Evolutionary conservation across 2,113 vertebrate species (phyloP), one percentile per base, ranked within the genome.

Genomic region (Pomatostomus ruficeps): DNA sequence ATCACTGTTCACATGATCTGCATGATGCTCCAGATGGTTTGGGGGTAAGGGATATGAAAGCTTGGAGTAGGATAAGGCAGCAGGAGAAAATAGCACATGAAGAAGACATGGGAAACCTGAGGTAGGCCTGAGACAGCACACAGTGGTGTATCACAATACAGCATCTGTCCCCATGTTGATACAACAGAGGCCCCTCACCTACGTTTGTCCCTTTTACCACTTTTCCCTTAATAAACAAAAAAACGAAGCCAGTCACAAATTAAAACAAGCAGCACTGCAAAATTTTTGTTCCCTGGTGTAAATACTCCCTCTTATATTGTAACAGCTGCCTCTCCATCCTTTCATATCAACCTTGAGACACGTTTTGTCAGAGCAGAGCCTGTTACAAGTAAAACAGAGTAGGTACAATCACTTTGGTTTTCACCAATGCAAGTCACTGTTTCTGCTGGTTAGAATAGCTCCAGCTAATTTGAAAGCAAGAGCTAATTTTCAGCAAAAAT

Each of bases 141-240:
- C 20, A 43, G 23, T 26, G 33, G 5, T 36, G 9, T 21, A 38
- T 61, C n/a, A 58, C 29, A 78, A 9, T 1, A 10, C 10, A 85
- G 45, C 0, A 2, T 36, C 49, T 79, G 73, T 63, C 38, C 12
- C 14, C 1, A 1, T 0, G 0, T 4, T 72, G 22, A 33, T 54
- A 35, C 1, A 2, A n/a, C 29, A 85, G 58, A 85, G 31, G 20
- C 6, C 23, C 19, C 19, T 77, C 0, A 0, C 26, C 43, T 62
- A 25, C 24, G 2, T 13, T 82, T 77, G 35, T 36, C 10, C 13
- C n/a, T 46, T 67, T 89, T 57, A 57, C 16, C 23, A 35, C 36
- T 72, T 75, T 71, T 85, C 26, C 43, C 19, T 76, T 45, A 2
- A 2, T 49, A 15, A 85, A 52, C n/a, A 33, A 24, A 82, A 89